phyloP scores from a whole-genome alignment of 2,888 invertebrate species.

The Cinara cedri region DNA sequence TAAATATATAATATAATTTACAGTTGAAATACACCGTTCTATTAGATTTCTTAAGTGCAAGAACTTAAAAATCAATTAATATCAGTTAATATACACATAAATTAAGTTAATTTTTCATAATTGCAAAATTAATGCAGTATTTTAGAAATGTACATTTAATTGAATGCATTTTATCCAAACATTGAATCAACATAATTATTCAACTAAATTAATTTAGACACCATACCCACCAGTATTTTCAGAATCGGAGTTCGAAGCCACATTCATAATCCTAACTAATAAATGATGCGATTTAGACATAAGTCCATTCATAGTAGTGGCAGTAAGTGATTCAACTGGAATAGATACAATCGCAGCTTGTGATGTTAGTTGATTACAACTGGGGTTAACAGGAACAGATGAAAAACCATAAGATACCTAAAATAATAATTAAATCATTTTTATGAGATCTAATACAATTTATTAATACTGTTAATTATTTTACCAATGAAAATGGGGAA shows the following conservation, averaged over 20 bases:
- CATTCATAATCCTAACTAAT: conserved; percentile 73
- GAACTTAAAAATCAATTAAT: too few species aligned
- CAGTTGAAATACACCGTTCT: too few species aligned
- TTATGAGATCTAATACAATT: conserved; percentile 61
- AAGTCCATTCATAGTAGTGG: conserved; percentile 76
- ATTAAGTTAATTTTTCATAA: background rate
- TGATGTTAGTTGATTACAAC: conserved; percentile 70
- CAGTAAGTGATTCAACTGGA: conserved; percentile 82
- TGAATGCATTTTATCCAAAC: too few species aligned
- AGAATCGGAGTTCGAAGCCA: conserved; percentile 61
- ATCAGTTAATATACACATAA: background rate
- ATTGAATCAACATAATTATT: background rate
- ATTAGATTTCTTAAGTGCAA: too few species aligned
- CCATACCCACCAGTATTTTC: conserved; percentile 59
- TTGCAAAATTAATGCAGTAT: background rate
- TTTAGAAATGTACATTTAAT: too few species aligned
- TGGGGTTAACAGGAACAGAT: conserved; percentile 61
- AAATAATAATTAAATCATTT: conserved; percentile 77
- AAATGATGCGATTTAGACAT: conserved; percentile 83
- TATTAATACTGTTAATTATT: conserved; percentile 51
- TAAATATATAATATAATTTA: too few species aligned
- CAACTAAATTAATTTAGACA: background rate
- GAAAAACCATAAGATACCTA: conserved; percentile 69
- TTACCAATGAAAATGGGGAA: conserved; percentile 76
- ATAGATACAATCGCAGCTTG: conserved; percentile 82